phyloP scores from a whole-genome alignment of 2,888 invertebrate genomes.

The Bimastos eiseni region DNA sequence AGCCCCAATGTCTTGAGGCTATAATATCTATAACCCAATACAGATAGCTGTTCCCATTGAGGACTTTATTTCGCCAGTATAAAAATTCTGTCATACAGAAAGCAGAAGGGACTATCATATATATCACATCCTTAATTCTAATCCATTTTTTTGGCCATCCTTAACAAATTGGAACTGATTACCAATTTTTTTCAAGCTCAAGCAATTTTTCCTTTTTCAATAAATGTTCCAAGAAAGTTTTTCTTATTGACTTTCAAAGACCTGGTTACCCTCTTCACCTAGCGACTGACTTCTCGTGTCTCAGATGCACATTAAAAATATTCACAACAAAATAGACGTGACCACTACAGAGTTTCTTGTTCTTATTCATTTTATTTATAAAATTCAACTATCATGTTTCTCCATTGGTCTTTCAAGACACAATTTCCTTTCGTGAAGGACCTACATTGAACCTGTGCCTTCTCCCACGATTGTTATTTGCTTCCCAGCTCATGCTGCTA shows the following conservation, averaged over 20 bases:
- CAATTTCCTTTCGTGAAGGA: neutral
- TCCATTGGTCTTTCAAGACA: neutral
- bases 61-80: neutral
- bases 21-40: neutral
- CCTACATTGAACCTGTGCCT: neutral
- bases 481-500: neutral
- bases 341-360: neutral
- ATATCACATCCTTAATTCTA: neutral
- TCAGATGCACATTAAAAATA: too few species aligned
- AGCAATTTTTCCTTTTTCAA: too few species aligned
- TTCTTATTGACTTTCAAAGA: too few species aligned
- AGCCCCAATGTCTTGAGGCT: neutral
- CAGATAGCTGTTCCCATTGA: neutral
- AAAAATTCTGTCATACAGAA: neutral
- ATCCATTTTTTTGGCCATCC: neutral
- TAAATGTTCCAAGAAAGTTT: too few species aligned
- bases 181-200: too few species aligned
- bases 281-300: too few species aligned
- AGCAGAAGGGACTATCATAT: neutral
- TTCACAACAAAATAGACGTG: too few species aligned
- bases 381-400: neutral
- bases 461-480: neutral
- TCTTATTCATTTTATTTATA: neutral
- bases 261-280: too few species aligned
- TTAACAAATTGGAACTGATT: too few species aligned